A percentile compares a stretch with the other conserved stretches of the same genome.
Conservation (phyloP, 1,140 invertebrate species). For the Pseudomyrmex pallidus region DNA sequence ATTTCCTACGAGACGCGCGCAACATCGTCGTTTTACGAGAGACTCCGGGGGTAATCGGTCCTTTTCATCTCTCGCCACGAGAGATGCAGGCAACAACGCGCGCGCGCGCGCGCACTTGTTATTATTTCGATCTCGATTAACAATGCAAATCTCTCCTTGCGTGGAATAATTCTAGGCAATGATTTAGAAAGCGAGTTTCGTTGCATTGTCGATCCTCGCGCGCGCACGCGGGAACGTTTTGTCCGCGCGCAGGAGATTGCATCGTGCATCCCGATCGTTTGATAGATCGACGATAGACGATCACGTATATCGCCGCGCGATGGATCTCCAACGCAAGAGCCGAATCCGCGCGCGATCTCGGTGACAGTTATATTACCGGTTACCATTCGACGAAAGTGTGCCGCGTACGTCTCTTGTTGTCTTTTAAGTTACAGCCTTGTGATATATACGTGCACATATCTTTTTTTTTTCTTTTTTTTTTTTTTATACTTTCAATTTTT, state of each 20-base stretch:
- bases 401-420: neutral
- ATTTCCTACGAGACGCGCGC: constrained; percentile 21
- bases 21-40: constrained; percentile 31
- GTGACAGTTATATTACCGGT: constrained; percentile 14
- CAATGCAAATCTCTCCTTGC: constrained; percentile 76
- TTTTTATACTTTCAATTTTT: constrained; percentile 4
- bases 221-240: constrained; percentile 60
- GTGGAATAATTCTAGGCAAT: constrained; percentile 74
- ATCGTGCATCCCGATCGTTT: constrained; percentile 63
- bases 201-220: constrained; percentile 56
- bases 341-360: constrained; percentile 29
- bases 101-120: constrained; percentile 43
- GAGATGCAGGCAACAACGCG: neutral
- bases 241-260: constrained; percentile 63
- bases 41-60: constrained; percentile 63
- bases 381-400: constrained; percentile 35
- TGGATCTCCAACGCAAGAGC: constrained; percentile 26
- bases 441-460: too few relatives aligned
- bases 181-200: constrained; percentile 74
- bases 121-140: constrained; percentile 78
- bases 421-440: too few relatives aligned
- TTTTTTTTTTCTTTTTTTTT: neutral
- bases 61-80: constrained; percentile 65
- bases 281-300: constrained; percentile 59
- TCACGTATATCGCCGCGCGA: constrained; percentile 48